Evolutionary conservation across 1,140 invertebrate species (phyloP).

Genomic region (Armadillidium nasatum): DNA sequence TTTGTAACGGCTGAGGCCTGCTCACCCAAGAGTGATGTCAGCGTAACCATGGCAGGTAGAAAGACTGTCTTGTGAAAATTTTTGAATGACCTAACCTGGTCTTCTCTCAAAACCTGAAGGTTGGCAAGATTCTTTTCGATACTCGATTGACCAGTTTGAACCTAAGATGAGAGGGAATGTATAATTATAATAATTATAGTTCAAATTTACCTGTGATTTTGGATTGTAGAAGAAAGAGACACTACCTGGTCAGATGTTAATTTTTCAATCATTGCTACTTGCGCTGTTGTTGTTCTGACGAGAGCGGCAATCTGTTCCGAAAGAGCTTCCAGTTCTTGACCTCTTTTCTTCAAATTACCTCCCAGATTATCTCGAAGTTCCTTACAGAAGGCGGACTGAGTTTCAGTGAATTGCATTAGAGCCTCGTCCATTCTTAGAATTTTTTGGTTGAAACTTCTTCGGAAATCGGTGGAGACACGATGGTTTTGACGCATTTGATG

Average conservation of each 20-base stretch:
- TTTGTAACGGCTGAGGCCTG: slow-evolving; percentile 37
- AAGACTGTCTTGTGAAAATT: slow-evolving; percentile 38
- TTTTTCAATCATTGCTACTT: slow-evolving; percentile 40
- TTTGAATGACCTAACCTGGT: slow-evolving; percentile 34
- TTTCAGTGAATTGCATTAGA: slow-evolving; percentile 40
- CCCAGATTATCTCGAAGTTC: slow-evolving; percentile 22
- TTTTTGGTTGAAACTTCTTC: slow-evolving; percentile 39
- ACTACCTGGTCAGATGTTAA: slow-evolving; percentile 38
- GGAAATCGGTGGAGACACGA: slow-evolving; percentile 38
- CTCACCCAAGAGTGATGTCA: slow-evolving; percentile 37
- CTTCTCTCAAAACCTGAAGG: slow-evolving; percentile 37
- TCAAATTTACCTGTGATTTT: too few relatives aligned
- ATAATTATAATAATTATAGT: too few relatives aligned
- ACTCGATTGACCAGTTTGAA: slow-evolving; percentile 37
- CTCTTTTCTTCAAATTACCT: slow-evolving; percentile 34
- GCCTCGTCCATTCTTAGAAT: slow-evolving; percentile 42
- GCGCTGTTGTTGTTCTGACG: slow-evolving; percentile 35
- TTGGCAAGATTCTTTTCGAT: slow-evolving; percentile 39
- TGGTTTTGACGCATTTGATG: slow-evolving; percentile 33
- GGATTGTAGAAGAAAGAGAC: not conserved
- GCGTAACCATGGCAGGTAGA: slow-evolving; percentile 32
- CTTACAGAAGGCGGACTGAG: slow-evolving; percentile 42
- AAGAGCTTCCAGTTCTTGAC: slow-evolving; percentile 40
- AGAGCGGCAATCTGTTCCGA: slow-evolving; percentile 41
- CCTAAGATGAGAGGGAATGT: slow-evolving; percentile 8